Base-by-base conservation (phyloP, 2,797 vertebrate genomes). In the Sparus aurata region DNA sequence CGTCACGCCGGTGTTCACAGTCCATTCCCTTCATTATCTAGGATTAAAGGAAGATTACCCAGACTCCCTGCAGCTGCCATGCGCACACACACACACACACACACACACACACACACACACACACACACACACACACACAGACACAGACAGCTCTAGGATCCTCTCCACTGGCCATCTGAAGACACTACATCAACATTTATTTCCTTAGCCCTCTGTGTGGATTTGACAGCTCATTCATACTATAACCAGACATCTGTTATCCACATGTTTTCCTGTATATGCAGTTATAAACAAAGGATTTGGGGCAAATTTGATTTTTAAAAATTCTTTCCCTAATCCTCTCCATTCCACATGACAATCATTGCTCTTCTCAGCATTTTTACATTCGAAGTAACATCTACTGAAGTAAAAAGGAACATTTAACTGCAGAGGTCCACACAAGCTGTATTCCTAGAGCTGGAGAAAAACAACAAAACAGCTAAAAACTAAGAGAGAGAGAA, bases 21-120 rank as follows among this genome's bases (percentile, higher is more conserved):
- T 88, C 78, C 82, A 63, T 75, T 80, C 25, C 55, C 75, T 82
- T 82, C 70, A 68, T 91, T 89, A 92, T 87, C 74, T 66, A 30
- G 60, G 77, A 84, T 90, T 89, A 71, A 67, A 84, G 66, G 81
- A 68, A 73, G 75, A 66, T 83, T 70, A 78, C 69, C 43, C 25
- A 38, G 58, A 27, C 85, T 77, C 61, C 52, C 70, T 77, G 30
- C 53, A 69, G 79, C 82, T 83, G 79, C 78, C n/a, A 12, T 60
- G 59, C 49, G 49, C 67, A 49, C 50, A 25, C 7, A 34, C 1
- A 18, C 2, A n/a, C 61, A 49, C 73, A 52, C 45, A 52, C 53
- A 57, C 23, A 22, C 13, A 20, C 15, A 47, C 30, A 49, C 46
- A 55, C 46, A 22, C 0, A 3, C 9, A 54, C 50, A 25, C 7